Conservation (phyloP, 1,140 invertebrate genomes). For the Dendrolimus kikuchii region DNA sequence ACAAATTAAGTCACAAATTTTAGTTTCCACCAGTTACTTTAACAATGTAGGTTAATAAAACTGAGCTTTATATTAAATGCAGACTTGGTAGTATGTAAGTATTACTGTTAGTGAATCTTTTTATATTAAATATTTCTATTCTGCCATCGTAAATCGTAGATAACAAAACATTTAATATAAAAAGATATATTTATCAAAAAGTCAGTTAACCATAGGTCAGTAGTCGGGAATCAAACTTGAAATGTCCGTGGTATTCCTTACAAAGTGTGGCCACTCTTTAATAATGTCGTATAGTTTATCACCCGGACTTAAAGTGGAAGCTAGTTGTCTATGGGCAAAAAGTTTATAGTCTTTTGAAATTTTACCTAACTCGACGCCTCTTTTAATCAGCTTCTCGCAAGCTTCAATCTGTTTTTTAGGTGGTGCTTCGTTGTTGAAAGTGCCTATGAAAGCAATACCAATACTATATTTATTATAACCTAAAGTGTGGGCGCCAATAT, state of each 20-base stretch:
- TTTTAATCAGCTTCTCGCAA: conserved; percentile 70
- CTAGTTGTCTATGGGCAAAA: conserved; percentile 76
- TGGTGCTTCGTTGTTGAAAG: conserved; percentile 68
- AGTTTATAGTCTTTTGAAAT: conserved; percentile 74
- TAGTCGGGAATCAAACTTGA: conserved; percentile 27
- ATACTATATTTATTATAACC: conserved; percentile 76
- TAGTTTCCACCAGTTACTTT: too few species aligned
- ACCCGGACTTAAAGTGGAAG: conserved; percentile 76
- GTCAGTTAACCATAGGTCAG: background rate
- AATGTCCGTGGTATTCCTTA: conserved; percentile 29
- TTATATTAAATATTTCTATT: too few species aligned
- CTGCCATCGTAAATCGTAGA: too few species aligned
- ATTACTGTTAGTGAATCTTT: too few species aligned
- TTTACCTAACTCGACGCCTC: conserved; percentile 70
- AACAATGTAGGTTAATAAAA: too few species aligned
- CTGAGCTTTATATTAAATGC: too few species aligned
- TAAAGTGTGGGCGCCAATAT: conserved; percentile 77
- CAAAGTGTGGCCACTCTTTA: conserved; percentile 75
- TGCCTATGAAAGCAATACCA: conserved; percentile 81
- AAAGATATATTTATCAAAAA: too few species aligned
- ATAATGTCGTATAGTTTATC: conserved; percentile 73
- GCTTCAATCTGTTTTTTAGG: conserved; percentile 70
- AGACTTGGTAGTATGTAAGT: too few species aligned
- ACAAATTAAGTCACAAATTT: too few species aligned
- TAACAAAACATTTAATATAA: too few species aligned